Evolutionary conservation across 2,113 vertebrate species (phyloP), one percentile per base, ranked within the genome.

Genomic region (Megalops atlanticus): DNA sequence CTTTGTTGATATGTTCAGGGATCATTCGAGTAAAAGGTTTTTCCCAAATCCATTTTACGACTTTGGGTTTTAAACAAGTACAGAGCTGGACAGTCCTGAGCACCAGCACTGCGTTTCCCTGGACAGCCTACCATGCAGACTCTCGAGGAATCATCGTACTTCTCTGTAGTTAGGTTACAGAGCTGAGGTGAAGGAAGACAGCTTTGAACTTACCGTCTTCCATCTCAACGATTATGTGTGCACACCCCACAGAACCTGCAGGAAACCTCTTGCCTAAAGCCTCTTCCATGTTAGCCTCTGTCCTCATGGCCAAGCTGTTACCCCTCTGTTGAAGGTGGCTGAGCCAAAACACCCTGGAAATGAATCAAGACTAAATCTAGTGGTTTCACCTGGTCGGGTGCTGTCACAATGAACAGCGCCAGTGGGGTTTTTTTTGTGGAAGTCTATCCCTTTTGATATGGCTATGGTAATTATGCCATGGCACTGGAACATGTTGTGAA

Each of bases 381-480:
- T 38, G 45, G 45, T 49, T 49, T 49, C 16, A 16, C 45, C 16
- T 8, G 8, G 12, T 38, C 14, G 69, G 14, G 11, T 38, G 6
- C 35, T 18, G 31, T 33, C 69, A 81, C 81, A 71, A 81, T 80
- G n/a, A 70, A n/a, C 2, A 80, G 43, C 0, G 74, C 84, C 49
- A 77, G 27, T 31, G 70, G n/a, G n/a, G n/a, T n/a, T 79, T 82
- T 73, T 21, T 78, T 76, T 72, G 64, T 75, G 85, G 18, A 70
- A 0, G 31, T 76, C 85, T 84, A 74, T 83, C 86, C 80, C 84
- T 78, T 75, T 88, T 86, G 85, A 80, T n/a, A n/a, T 82, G 77
- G 87, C 89, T 87, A 87, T 90, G 85, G 85, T 87, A 84, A 85
- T 89, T 89, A 89, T 58, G 58, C 86, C 87, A 91, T 69, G 76